phyloP scores from a whole-genome alignment of 2,797 vertebrate species.

The Siniperca scherzeri region DNA sequence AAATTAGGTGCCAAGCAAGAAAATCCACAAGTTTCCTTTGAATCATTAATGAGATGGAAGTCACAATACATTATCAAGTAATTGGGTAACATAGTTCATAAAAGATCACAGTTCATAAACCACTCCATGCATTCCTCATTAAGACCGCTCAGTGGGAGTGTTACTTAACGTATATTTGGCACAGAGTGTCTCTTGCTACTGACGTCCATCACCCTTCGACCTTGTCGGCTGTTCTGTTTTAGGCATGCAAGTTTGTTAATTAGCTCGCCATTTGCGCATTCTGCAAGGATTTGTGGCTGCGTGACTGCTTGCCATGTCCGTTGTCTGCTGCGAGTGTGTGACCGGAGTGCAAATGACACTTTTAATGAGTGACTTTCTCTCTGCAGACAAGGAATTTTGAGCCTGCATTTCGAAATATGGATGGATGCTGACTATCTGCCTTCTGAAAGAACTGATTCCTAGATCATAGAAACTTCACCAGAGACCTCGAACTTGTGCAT shows the following conservation, averaged over 20 bases:
- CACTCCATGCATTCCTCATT: conserved; percentile 60
- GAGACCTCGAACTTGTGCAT: conserved; percentile 8
- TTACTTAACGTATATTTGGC: conserved; percentile 65
- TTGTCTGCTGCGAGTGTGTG: conserved; percentile 65
- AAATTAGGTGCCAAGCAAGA: conserved; percentile 18
- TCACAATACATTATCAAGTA: conserved; percentile 42
- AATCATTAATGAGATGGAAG: conserved; percentile 39
- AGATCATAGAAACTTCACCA: conserved; percentile 23
- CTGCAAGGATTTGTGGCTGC: conserved; percentile 64
- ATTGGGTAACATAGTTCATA: conserved; percentile 60
- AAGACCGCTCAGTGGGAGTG: conserved; percentile 42
- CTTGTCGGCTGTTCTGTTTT: conserved; percentile 57
- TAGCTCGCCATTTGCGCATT: conserved; percentile 72
- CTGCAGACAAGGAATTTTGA: conserved; percentile 46
- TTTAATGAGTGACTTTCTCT: conserved; percentile 75
- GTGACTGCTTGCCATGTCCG: conserved; percentile 57
- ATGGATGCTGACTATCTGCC: conserved; percentile 36
- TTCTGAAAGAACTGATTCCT: conserved; percentile 32
- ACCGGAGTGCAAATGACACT: conserved; percentile 73
- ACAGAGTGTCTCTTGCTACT: conserved; percentile 37
- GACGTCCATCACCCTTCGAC: conserved; percentile 65
- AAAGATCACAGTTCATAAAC: conserved; percentile 57
- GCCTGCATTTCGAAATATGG: conserved; percentile 47
- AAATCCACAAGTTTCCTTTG: conserved; percentile 33
- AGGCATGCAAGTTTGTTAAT: conserved; percentile 73